These are phyloP conservation scores for Notolabrus celidotus DNA, from an alignment of 2,797 vertebrate genomes.

Conservation along the genomic window DNA sequence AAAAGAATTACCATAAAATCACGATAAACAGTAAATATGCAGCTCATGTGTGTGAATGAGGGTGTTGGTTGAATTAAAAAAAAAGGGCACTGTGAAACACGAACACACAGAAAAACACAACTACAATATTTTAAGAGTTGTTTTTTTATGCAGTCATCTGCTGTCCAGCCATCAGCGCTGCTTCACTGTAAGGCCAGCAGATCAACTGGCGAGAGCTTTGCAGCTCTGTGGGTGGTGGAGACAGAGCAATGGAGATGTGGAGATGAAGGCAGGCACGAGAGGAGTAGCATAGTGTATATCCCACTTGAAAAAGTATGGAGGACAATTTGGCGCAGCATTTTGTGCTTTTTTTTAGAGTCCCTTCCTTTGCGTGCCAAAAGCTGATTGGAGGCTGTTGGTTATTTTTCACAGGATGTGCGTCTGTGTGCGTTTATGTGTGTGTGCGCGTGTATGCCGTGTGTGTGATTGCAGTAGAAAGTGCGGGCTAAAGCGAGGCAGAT, in stretches of 20 bases:
- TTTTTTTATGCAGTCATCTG: slow-evolving; percentile 44
- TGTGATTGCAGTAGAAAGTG: slow-evolving; percentile 98
- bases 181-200: slow-evolving; percentile 71
- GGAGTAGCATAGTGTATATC: slow-evolving; percentile 77
- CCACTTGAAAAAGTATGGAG: slow-evolving; percentile 93
- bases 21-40: slow-evolving; percentile 65
- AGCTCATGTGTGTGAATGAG: slow-evolving; percentile 52
- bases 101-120: slow-evolving; percentile 22
- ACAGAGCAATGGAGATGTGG: slow-evolving; percentile 69
- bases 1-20: slow-evolving; percentile 59
- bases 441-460: slow-evolving; percentile 72
- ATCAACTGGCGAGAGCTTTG: slow-evolving; percentile 74
- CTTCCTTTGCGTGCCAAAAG: slow-evolving; percentile 96
- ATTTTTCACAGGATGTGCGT: slow-evolving; percentile 96
- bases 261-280: slow-evolving; percentile 69
- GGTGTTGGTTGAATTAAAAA: slow-evolving; percentile 56
- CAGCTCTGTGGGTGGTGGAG: slow-evolving; percentile 74
- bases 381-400: slow-evolving; percentile 99
- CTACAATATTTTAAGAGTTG: slow-evolving; percentile 46
- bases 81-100: slow-evolving; percentile 37
- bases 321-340: slow-evolving; percentile 97
- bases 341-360: slow-evolving; percentile 85
- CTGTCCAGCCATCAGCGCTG: slow-evolving; percentile 70
- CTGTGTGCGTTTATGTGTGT: slow-evolving; percentile 59
- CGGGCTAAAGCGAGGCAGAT: slow-evolving; percentile 99